Evolutionary conservation across 2,888 invertebrate species (phyloP).

Genomic region (Trissolcus brochymenae): DNA sequence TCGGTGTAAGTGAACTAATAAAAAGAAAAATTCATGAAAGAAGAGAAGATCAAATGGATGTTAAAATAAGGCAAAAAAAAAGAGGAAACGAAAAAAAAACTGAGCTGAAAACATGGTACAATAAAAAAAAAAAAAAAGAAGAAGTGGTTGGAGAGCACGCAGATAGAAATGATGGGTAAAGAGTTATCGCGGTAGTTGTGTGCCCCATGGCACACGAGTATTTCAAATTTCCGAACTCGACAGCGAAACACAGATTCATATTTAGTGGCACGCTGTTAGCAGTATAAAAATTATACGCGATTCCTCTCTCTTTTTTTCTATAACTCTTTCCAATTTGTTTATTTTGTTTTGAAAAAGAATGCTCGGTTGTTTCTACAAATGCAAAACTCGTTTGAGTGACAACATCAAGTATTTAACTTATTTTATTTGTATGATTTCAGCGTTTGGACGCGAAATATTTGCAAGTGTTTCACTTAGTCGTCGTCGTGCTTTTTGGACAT

Average conservation of each 20-base stretch:
- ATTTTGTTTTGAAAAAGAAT: neutral
- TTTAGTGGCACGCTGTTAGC: slow-evolving; percentile 7
- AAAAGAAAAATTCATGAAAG: neutral
- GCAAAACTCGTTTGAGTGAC: no score
- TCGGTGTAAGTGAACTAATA: neutral
- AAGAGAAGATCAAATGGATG: slow-evolving; percentile 2
- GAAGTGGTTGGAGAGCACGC: slow-evolving; percentile 31
- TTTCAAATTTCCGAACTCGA: slow-evolving; percentile 52
- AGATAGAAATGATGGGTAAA: slow-evolving; percentile 48
- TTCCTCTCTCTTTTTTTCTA: neutral
- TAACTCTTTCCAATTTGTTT: neutral
- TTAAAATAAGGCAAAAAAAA: neutral
- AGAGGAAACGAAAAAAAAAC: slow-evolving; percentile 15
- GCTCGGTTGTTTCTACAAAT: no score
- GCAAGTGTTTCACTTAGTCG: no score
- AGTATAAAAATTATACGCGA: slow-evolving; percentile 17
- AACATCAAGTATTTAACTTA: no score
- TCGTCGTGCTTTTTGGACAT: no score
- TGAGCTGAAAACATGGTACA: slow-evolving; percentile 25
- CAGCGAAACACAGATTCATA: slow-evolving; percentile 32
- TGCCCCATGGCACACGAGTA: slow-evolving; percentile 48
- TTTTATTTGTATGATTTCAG: no score
- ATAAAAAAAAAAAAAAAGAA: slow-evolving; percentile 39
- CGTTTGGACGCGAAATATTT: no score
- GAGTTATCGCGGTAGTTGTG: slow-evolving; percentile 56